phyloP scores from a whole-genome alignment of 2,113 vertebrate genomes.

The Tachysurus fulvidraco region DNA sequence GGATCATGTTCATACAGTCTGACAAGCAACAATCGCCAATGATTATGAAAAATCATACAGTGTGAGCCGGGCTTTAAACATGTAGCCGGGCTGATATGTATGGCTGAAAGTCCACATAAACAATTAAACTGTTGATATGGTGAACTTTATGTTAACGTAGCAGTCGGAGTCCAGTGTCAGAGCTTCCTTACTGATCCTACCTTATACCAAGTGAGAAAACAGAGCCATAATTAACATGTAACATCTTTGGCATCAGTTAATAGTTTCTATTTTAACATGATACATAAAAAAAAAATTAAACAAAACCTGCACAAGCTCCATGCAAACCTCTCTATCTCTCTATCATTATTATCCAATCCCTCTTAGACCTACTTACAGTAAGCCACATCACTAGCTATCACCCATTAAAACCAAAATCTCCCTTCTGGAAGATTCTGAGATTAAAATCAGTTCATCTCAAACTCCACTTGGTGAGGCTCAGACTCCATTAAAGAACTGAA shows the following conservation, averaged over 20 bases:
- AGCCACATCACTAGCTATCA: neutral
- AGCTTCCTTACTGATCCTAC: too few relatives aligned
- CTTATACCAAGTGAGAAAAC: neutral
- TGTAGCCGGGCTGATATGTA: neutral
- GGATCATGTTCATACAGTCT: too few relatives aligned
- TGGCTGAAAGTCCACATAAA: neutral
- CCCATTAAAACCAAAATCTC: conserved; percentile 38
- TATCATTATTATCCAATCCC: neutral
- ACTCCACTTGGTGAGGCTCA: neutral
- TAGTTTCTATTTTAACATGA: neutral
- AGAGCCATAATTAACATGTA: neutral
- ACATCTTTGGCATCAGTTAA: neutral
- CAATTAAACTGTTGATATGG: too few relatives aligned
- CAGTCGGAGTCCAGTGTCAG: neutral
- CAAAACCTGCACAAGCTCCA: neutral
- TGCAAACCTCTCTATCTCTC: neutral
- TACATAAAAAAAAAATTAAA: neutral
- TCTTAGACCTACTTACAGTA: conserved; percentile 14
- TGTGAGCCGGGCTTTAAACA: too few relatives aligned
- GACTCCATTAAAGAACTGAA: neutral
- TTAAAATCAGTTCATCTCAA: conserved; percentile 33
- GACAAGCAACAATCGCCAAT: too few relatives aligned
- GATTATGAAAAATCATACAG: too few relatives aligned
- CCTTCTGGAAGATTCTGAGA: conserved; percentile 37
- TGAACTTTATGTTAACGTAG: neutral